Base-by-base conservation (phyloP, 2,888 invertebrate genomes). In the Tipula vernalis region DNA sequence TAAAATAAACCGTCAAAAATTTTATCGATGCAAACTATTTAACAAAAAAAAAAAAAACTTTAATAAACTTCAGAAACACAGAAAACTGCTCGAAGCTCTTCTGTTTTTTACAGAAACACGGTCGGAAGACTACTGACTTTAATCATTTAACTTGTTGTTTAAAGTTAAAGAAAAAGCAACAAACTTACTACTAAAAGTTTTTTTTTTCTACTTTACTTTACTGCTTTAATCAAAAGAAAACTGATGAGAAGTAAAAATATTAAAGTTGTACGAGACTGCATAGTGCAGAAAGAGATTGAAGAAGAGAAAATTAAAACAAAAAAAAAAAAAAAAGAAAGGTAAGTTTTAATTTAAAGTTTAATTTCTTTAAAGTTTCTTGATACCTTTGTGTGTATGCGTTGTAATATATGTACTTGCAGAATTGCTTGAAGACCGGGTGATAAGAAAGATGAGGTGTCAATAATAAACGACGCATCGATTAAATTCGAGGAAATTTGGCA, bases 111-210 rank as follows among this genome's bases (percentile, higher is more conserved):
- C 41, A 84, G 36, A 84, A 39, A 39, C 84, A 84, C 84, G 84
- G 84, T 84, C 84, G 84, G 84, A 84, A 84, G 84, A 84, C 84
- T 84, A 84, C 84, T 84, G 84, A 84, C 84, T 84, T 84, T 84
- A 84, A 84, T 84, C 84, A 41, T 84, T 84, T 84, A 84, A 84
- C 84, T 84, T 84, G 84, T 84, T 84, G 36, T 36, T 39, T 39
- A 84, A 84, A 84, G 84, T 84, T 84, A 84, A 36, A 84, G 41
- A 84, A 84, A 83, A 84, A 84, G 71, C 71, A 71, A 71, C 71
- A 71, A 71, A 28, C 71, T 71, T 71, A 71, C 71, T 71, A 71
- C 71, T 18, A 71, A 71, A 71, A 71, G 71, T 71, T 71, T 28
- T 71, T 71, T 71, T 71, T 28, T 51, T 47, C n/a, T 8, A n/a